These are phyloP conservation scores for Spilosoma lubricipeda DNA, from an alignment of 2,888 invertebrate species.

Conservation along the genomic window DNA sequence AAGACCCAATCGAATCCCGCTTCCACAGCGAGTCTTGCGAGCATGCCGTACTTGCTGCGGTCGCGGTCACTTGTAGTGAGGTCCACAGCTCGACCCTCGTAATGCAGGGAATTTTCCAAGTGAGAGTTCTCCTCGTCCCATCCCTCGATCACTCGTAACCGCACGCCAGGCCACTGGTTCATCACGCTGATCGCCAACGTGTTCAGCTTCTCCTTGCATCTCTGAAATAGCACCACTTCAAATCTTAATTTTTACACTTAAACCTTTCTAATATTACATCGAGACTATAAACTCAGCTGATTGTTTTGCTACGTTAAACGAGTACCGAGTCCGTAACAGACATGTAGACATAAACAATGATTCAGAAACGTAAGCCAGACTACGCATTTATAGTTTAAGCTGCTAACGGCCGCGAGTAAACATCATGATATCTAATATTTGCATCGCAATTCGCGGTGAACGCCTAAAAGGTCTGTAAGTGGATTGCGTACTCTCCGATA, in stretches of 20 bases:
- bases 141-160: slow-evolving; percentile 96
- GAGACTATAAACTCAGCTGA: slow-evolving; percentile 10
- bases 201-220: slow-evolving; percentile 98
- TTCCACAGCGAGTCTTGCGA: slow-evolving; percentile 97
- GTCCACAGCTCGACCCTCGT: slow-evolving; percentile 98
- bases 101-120: slow-evolving; percentile 94
- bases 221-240: slow-evolving; percentile 87
- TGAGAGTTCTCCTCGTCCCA: slow-evolving; percentile 96
- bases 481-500: slow-evolving; percentile 49
- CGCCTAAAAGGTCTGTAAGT: slow-evolving; percentile 57
- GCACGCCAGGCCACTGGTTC: slow-evolving; percentile 99
- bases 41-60: slow-evolving; percentile 97
- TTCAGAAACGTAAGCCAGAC: slow-evolving; percentile 38
- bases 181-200: slow-evolving; percentile 97
- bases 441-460: slow-evolving; percentile 58
- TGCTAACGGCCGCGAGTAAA: slow-evolving; percentile 38
- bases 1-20: slow-evolving; percentile 99
- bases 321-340: slow-evolving; percentile 33
- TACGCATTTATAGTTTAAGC: slow-evolving; percentile 18
- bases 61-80: slow-evolving; percentile 98
- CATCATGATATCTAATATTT: slow-evolving; percentile 61
- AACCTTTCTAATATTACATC: slow-evolving; percentile 8
- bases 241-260: slow-evolving; percentile 14
- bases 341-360: slow-evolving; percentile 52
- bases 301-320: slow-evolving; percentile 28